Evolutionary conservation across 2,113 vertebrate species (phyloP).

Genomic region (Bufo bufo): DNA sequence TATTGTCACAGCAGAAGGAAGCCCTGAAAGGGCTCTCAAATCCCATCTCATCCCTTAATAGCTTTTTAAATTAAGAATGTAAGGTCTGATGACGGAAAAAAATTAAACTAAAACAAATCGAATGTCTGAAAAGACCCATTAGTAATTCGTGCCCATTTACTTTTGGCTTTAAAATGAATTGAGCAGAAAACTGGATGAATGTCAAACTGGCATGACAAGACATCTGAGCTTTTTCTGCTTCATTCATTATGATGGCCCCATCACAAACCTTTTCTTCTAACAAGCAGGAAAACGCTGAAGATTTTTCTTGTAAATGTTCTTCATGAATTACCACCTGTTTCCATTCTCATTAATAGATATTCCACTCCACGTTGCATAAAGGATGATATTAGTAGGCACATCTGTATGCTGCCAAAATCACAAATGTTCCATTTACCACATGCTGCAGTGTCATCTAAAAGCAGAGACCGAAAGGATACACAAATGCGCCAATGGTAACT

Average conservation of each 20-base stretch:
- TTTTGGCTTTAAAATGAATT: constrained; percentile 39
- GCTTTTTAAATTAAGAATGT: constrained; percentile 54
- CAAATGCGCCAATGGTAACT: neutral
- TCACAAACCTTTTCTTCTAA: constrained; percentile 20
- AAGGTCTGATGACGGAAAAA: constrained; percentile 32
- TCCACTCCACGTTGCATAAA: neutral
- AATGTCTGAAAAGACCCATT: constrained; percentile 38
- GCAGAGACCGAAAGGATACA: constrained; percentile 1
- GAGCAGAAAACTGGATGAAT: constrained; percentile 28
- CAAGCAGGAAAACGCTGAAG: neutral
- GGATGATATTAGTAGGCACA: constrained; percentile 20
- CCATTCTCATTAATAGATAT: constrained; percentile 34
- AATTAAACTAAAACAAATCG: constrained; percentile 46
- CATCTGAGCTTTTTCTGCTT: constrained; percentile 23
- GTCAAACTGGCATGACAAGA: constrained; percentile 25
- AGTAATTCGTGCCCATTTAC: neutral
- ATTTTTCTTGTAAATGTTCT: constrained; percentile 23
- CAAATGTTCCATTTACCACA: constrained; percentile 50
- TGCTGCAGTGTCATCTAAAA: constrained; percentile 31
- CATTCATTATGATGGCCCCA: constrained; percentile 12
- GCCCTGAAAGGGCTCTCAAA: constrained; percentile 19
- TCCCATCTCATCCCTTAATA: constrained; percentile 36
- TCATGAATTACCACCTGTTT: constrained; percentile 39
- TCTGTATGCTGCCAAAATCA: constrained; percentile 25
- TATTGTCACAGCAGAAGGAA: constrained; percentile 39